Evolutionary conservation across 1,140 invertebrate species (phyloP), one percentile per base, ranked within the genome.

Genomic region (Magallana gigas): DNA sequence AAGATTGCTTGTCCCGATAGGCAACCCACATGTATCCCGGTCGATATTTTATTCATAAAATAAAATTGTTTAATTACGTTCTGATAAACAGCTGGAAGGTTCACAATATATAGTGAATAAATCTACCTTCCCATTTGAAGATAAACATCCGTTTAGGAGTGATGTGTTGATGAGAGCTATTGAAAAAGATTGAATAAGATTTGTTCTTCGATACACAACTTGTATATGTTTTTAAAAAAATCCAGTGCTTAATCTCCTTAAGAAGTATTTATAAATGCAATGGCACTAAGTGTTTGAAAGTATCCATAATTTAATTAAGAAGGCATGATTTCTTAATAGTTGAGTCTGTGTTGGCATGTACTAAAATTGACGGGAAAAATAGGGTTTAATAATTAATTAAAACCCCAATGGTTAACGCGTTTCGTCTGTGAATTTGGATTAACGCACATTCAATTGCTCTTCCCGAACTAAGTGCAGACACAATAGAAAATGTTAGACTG

Each of bases 201-300:
- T 48, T 48, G 36, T 48, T 4, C 36, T 5, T 48, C 36, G 36
- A 48, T 5, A 4, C 5, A 48, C 36, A 48, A 48, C 36, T 48
- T 48, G 0, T 48, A 48, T 48, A 48, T 5, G 36, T 48, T 48
- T 48, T 48, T 48, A 4, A 48, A 71, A 71, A 71, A 71, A 9
- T 29, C n/a, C n/a, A 23, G 12, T 71, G 8, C 1, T 29, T 29
- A 71, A 6, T 8, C 8, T 36, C 68, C 68, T 71, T 71, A 23
- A 29, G 18, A 23, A 16, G 12, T 23, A 71, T 29, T 71, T 23
- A 18, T 71, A 23, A 71, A 8, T 8, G 8, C 68, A 29, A 23
- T 76, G 68, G 68, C 68, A 76, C 36, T 76, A 76, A 76, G 68
- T 76, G 68, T 76, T 76, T 76, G 29, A 76, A 76, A 76, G 68